phyloP scores from a whole-genome alignment of 2,797 vertebrate genomes.

The Sebastes goodei region DNA sequence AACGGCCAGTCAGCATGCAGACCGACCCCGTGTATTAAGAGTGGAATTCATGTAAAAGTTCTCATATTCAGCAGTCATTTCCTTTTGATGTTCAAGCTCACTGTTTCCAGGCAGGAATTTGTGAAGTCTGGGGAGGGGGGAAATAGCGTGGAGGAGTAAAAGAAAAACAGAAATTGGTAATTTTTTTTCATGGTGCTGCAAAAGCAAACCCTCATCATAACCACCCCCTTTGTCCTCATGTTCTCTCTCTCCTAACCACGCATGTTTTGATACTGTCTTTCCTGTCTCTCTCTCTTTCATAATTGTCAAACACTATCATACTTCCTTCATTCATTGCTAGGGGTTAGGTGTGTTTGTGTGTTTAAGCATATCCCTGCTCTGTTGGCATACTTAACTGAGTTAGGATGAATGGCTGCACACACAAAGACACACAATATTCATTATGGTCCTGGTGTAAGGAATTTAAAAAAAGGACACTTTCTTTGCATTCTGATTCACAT shows the following conservation, averaged over 20 bases:
- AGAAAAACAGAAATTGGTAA: conserved; percentile 50
- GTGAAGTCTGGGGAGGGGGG: conserved; percentile 9
- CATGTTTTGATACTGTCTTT: conserved; percentile 5
- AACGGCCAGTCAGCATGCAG: conserved; percentile 23
- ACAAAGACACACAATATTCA: conserved; percentile 2
- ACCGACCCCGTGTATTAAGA: conserved; percentile 49
- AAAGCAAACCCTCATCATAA: conserved; percentile 22
- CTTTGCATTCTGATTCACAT: not conserved
- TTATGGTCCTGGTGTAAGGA: not conserved
- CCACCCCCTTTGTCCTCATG: conserved; percentile 19
- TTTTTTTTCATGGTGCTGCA: conserved; percentile 25
- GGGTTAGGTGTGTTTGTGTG: conserved; percentile 8
- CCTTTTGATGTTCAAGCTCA: conserved; percentile 78
- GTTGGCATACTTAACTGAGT: not conserved
- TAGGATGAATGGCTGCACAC: not conserved
- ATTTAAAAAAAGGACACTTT: not conserved
- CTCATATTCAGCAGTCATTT: conserved; percentile 71
- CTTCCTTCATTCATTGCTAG: not conserved
- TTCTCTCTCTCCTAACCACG: conserved; percentile 2
- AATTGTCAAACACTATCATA: not conserved
- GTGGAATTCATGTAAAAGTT: conserved; percentile 73
- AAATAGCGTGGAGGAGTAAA: conserved; percentile 1
- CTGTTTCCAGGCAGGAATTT: conserved; percentile 74
- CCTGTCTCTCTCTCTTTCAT: not conserved
- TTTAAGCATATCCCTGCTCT: conserved; percentile 1